These are phyloP conservation scores for Vanessa tameamea DNA, from an alignment of 1,140 invertebrate species.

Conservation along the genomic window DNA sequence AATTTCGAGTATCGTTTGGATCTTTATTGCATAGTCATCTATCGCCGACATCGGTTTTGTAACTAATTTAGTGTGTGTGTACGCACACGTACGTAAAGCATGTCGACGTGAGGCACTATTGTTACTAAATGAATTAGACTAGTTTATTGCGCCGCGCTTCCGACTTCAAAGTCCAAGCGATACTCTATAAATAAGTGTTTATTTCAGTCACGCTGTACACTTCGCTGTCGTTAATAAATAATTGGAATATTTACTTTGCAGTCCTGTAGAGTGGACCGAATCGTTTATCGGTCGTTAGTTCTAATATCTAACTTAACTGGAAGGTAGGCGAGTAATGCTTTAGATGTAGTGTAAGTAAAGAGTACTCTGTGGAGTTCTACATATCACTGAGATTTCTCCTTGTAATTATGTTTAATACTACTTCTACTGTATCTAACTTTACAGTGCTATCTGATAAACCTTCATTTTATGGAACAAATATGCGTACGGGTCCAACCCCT, in stretches of 20 bases:
- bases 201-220: slow-evolving; percentile 35
- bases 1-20: slow-evolving; percentile 17
- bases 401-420: slow-evolving; percentile 69
- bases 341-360: slow-evolving; percentile 75
- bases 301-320: slow-evolving; percentile 67
- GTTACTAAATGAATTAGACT: neutral
- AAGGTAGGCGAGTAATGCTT: slow-evolving; percentile 69
- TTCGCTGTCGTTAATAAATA: slow-evolving; percentile 29
- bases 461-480: slow-evolving; percentile 71
- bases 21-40: neutral
- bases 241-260: slow-evolving; percentile 45
- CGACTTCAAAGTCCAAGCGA: slow-evolving; percentile 10
- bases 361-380: slow-evolving; percentile 76
- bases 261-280: slow-evolving; percentile 50
- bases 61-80: no score
- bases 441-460: slow-evolving; percentile 67
- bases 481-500: slow-evolving; percentile 79
- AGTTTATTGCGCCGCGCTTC: neutral
- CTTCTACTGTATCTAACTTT: slow-evolving; percentile 62
- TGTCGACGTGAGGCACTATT: neutral
- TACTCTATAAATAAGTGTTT: slow-evolving; percentile 31
- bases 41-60: no score
- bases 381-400: slow-evolving; percentile 80
- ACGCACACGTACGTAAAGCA: no score
- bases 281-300: slow-evolving; percentile 63